Evolutionary conservation across 2,113 vertebrate genomes (phyloP).

Genomic region (Cettia cetti): DNA sequence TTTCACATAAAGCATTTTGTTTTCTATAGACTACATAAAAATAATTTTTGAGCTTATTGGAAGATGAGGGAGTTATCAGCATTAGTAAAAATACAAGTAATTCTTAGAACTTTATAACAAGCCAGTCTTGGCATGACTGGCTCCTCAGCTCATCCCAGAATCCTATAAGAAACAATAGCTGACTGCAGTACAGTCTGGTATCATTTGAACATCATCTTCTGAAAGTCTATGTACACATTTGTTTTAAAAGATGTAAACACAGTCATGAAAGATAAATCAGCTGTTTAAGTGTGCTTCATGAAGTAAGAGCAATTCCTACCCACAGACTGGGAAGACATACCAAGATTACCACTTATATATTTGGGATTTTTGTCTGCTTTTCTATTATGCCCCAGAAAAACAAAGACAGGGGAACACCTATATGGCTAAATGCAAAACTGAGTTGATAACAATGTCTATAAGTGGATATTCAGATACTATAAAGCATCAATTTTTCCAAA

Average conservation of each 20-base stretch:
- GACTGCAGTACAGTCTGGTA: background rate
- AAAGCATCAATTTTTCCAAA: background rate
- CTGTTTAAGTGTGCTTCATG: background rate
- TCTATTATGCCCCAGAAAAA: background rate
- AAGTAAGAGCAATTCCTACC: background rate
- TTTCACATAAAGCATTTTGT: background rate
- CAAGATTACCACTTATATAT: background rate
- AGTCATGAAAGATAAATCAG: background rate
- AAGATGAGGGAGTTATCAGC: background rate
- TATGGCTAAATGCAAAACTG: background rate
- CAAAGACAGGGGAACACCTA: background rate
- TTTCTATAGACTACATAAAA: background rate
- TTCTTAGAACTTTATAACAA: background rate
- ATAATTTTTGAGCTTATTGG: background rate
- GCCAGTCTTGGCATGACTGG: background rate
- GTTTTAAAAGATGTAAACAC: background rate
- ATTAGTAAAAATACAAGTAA: background rate
- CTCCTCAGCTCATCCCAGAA: background rate
- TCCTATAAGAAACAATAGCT: background rate
- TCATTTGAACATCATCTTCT: background rate
- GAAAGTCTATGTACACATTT: background rate
- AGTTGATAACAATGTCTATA: background rate
- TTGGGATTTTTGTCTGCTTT: background rate
- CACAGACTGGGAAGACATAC: background rate
- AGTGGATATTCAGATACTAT: background rate